Evolutionary conservation across 2,888 invertebrate genomes (phyloP), one percentile per base, ranked within the genome.

Genomic region (Encarsia formosa): DNA sequence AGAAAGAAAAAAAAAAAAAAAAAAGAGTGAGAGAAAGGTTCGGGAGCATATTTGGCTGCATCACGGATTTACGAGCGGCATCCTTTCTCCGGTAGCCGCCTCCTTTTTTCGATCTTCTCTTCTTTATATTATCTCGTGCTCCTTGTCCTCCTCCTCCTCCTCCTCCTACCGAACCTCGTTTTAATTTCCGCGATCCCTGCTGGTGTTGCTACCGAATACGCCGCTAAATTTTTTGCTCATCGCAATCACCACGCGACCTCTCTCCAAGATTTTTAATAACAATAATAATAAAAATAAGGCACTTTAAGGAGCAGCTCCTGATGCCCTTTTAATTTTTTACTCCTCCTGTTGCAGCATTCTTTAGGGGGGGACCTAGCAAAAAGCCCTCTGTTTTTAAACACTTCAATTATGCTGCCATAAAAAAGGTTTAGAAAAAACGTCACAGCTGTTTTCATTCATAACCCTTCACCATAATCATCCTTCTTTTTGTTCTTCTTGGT

Each of bases 31-130:
- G 18, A 19, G 40, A 61, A 63, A 67, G 66, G 66, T 68, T 67
- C 63, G 62, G 65, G 59, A 60, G 51, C 61, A 66, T 70, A 70
- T 70, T 70, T 69, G 69, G 65, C 65, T 64, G 64, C 54, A 65
- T 62, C 64, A 62, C 67, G 67, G 68, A 70, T 71, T 70, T 70
- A 71, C 69, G 69, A 69, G 56, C 67, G 60, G 63, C 68, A 65
- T 65, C 63, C 67, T 63, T 62, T 58, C 55, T 59, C 5, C 6
- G 29, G 8, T 29, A 29, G 29, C 13, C 29, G 8, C 16, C 31
- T 26, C 22, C 13, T 8, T 37, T 47, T 49, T 39, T 45, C 13
- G 29, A 29, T 13, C 29, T 29, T 29, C 29, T 13, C 29, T 29
- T 29, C 29, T 29, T 29, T 29, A 29, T 29, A 9, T 8, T 29